Evolutionary conservation across 2,113 vertebrate species (phyloP).

Genomic region (Hiodon tergisus): DNA sequence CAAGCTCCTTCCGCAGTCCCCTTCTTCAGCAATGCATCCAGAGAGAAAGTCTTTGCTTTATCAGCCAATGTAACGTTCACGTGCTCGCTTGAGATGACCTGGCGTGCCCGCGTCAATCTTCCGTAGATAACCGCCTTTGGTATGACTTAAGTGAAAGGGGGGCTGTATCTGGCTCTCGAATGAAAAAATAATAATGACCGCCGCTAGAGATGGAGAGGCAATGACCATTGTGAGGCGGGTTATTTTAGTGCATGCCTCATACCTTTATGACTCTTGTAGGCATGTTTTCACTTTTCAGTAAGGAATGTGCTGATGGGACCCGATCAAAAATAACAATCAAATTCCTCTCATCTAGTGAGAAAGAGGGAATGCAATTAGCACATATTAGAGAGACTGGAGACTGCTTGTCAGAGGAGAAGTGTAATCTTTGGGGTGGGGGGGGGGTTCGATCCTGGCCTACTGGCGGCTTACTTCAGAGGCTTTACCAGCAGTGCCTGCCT

Average conservation of each 20-base stretch:
- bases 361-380: slow-evolving; percentile 74
- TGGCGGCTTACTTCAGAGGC: slow-evolving; percentile 34
- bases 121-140: no score
- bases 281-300: slow-evolving; percentile 44
- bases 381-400: slow-evolving; percentile 64
- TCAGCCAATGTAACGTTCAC: no score
- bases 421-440: slow-evolving; percentile 40
- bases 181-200: background rate
- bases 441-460: background rate
- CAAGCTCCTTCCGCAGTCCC: no score
- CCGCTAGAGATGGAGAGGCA: background rate
- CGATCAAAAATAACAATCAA: slow-evolving; percentile 64
- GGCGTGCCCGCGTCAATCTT: no score
- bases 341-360: slow-evolving; percentile 69
- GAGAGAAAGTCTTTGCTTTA: no score
- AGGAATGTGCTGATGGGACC: slow-evolving; percentile 69
- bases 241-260: slow-evolving; percentile 34
- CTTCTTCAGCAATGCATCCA: no score
- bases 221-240: background rate
- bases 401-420: slow-evolving; percentile 51
- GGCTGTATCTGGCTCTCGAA: no score
- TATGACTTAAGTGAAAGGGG: background rate
- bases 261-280: slow-evolving; percentile 45
- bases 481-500: slow-evolving; percentile 35
- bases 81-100: no score